Conservation (phyloP, 2,888 invertebrate species). For the Agonopterix heracliana region DNA sequence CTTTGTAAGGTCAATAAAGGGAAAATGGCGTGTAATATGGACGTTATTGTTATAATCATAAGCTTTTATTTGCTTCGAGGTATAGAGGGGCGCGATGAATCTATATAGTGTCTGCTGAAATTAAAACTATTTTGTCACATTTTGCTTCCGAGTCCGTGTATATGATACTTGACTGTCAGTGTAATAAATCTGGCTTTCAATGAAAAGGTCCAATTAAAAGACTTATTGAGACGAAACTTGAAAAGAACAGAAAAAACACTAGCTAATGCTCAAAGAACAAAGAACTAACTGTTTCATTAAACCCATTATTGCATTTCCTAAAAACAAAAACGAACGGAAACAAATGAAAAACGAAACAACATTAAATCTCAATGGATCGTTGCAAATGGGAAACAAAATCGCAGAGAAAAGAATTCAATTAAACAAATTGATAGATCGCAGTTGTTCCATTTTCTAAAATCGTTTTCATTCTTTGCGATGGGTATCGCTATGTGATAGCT, state of each 20-base stretch:
- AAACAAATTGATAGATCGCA: constrained; percentile 55
- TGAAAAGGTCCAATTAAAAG: too few species aligned
- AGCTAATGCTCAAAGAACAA: too few species aligned
- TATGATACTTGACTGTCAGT: too few species aligned
- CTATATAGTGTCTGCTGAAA: too few species aligned
- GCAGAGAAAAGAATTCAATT: constrained; percentile 59
- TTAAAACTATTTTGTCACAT: too few species aligned
- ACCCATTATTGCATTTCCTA: constrained; percentile 19
- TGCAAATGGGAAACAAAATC: constrained; percentile 50
- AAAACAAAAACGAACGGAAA: constrained; percentile 9
- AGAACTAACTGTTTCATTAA: constrained; percentile 1
- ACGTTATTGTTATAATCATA: constrained; percentile 18
- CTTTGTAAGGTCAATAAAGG: constrained; percentile 33
- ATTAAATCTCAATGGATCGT: constrained; percentile 54
- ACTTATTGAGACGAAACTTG: too few species aligned
- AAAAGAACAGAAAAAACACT: too few species aligned
- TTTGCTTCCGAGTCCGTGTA: too few species aligned
- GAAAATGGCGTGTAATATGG: constrained; percentile 27
- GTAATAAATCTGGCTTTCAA: too few species aligned
- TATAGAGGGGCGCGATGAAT: too few species aligned
- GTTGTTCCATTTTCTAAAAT: constrained; percentile 27
- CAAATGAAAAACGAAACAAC: constrained; percentile 39
- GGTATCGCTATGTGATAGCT: constrained; percentile 52
- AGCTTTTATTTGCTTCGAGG: constrained; percentile 12
- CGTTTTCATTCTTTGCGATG: constrained; percentile 30